Evolutionary conservation across 2,797 vertebrate genomes (phyloP).

Genomic region (Nannoperca obscura): DNA sequence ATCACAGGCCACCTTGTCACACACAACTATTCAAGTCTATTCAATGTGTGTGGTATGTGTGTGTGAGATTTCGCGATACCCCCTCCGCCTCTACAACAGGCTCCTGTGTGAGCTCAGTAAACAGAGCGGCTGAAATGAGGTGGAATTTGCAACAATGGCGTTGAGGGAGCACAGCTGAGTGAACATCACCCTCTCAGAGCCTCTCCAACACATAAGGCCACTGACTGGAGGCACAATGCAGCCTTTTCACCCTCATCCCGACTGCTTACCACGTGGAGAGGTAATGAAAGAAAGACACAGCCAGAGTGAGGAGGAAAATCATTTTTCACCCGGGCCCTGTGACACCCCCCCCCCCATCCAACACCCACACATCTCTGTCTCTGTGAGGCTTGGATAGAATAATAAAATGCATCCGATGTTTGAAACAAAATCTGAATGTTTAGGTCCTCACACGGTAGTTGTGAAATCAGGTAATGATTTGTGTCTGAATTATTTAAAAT

Average conservation of each 20-base stretch:
- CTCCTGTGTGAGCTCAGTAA: constrained; percentile 65
- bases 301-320: constrained; percentile 58
- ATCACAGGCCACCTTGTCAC: constrained; percentile 1
- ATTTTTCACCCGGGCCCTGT: constrained; percentile 61
- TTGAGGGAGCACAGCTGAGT: constrained; percentile 83
- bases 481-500: constrained; percentile 8
- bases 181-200: constrained; percentile 82
- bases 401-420: constrained; percentile 50
- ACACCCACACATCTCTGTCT: constrained; percentile 37
- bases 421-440: constrained; percentile 37
- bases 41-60: constrained; percentile 6
- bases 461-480: constrained; percentile 7
- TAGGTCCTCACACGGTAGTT: not conserved
- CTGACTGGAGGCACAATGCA: constrained; percentile 82
- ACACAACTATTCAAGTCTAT: not conserved
- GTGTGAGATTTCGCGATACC: not conserved
- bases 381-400: constrained; percentile 54
- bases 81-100: constrained; percentile 24
- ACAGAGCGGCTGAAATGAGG: constrained; percentile 73
- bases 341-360: constrained; percentile 24
- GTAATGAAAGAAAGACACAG: constrained; percentile 68
- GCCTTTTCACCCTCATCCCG: constrained; percentile 75
- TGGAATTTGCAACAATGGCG: constrained; percentile 86
- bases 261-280: constrained; percentile 81
- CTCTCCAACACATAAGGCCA: constrained; percentile 79